These are phyloP conservation scores for Heterochromis multidens DNA, from an alignment of 2,113 vertebrate species.

Conservation along the genomic window DNA sequence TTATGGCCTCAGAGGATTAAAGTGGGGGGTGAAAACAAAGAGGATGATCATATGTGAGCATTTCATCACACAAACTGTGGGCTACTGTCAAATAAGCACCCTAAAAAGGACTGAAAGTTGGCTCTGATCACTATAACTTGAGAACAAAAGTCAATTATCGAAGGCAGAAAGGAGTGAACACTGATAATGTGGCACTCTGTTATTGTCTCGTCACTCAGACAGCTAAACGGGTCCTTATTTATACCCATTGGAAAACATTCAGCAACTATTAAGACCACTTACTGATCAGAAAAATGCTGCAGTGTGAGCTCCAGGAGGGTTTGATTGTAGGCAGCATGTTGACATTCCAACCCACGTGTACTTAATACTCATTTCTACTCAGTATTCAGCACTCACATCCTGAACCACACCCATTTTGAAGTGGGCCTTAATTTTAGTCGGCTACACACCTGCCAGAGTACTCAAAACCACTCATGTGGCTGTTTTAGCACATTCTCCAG, in stretches of 20 bases:
- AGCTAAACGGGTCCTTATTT: slow-evolving; percentile 40
- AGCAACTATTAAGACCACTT: slow-evolving; percentile 25
- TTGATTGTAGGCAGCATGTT: slow-evolving; percentile 11
- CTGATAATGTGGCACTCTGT: slow-evolving; percentile 13
- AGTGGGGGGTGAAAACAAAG: slow-evolving; percentile 26
- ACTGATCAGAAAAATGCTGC: slow-evolving; percentile 11
- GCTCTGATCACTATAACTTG: not conserved
- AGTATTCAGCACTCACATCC: not conserved
- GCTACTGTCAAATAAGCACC: slow-evolving; percentile 17
- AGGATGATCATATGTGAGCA: slow-evolving; percentile 56
- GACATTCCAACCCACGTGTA: not conserved
- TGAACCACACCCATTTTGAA: not conserved
- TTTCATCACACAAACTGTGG: slow-evolving; percentile 19
- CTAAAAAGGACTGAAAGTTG: not conserved
- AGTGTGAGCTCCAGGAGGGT: not conserved
- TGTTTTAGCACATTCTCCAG: not conserved
- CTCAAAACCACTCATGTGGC: not conserved
- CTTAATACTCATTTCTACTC: not conserved
- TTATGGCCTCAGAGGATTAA: slow-evolving; percentile 62
- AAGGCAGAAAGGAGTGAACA: not conserved
- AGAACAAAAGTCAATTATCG: not conserved
- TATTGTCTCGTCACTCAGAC: slow-evolving; percentile 25
- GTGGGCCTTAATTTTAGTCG: not conserved
- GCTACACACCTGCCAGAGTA: not conserved
- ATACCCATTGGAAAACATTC: slow-evolving; percentile 35